Conservation (phyloP, 2,888 invertebrate genomes). For the Heliconius aoede region DNA sequence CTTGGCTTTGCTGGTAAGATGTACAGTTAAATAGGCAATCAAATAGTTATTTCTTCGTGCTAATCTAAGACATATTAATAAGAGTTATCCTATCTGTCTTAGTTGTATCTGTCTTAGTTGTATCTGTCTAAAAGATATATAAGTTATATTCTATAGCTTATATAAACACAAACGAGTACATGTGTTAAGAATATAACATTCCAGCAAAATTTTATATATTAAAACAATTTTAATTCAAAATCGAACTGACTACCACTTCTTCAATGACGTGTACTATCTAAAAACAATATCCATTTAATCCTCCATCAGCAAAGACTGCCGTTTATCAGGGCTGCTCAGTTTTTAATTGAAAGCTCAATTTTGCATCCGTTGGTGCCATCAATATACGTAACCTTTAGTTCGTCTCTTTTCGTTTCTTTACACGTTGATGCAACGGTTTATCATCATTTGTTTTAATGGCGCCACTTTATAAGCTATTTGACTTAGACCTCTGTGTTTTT, state of each 20-base stretch:
- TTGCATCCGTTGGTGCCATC: constrained; percentile 62
- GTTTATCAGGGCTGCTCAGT: constrained; percentile 59
- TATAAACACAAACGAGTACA: too few relatives aligned
- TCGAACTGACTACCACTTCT: background rate
- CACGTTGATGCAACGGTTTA: constrained; percentile 37
- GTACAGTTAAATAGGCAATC: too few relatives aligned
- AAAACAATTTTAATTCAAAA: too few relatives aligned
- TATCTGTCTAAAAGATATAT: too few relatives aligned
- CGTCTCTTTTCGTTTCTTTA: constrained; percentile 45
- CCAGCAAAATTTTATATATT: too few relatives aligned
- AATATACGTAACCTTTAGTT: constrained; percentile 52
- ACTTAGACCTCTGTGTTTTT: background rate
- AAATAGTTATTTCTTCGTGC: too few relatives aligned
- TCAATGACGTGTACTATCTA: background rate
- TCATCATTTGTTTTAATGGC: constrained; percentile 44
- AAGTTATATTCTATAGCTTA: too few relatives aligned
- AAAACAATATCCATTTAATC: constrained; percentile 27
- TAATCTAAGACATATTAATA: too few relatives aligned
- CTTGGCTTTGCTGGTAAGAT: too few relatives aligned
- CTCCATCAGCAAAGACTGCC: constrained; percentile 37
- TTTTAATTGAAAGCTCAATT: constrained; percentile 70
- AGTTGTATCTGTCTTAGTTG: too few relatives aligned
- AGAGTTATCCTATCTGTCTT: too few relatives aligned
- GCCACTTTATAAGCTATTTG: constrained; percentile 42
- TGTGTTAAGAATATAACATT: too few relatives aligned